Conservation (phyloP, 2,113 vertebrate genomes). For the Aegithalos caudatus region DNA sequence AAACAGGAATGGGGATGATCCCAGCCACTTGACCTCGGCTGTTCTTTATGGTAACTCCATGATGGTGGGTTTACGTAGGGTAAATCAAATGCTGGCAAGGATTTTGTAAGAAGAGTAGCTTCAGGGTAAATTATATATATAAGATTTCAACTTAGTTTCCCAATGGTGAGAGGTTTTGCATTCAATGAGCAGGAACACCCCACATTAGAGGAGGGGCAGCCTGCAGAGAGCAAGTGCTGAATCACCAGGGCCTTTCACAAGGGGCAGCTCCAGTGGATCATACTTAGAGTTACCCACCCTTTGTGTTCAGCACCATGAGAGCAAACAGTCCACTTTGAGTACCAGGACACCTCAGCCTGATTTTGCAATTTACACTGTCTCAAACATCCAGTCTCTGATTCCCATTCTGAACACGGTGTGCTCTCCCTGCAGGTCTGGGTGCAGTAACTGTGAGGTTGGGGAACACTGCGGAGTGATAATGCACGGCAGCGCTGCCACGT, state of each 20-base stretch:
- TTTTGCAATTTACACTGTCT: background rate
- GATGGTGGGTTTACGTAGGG: fast-evolving
- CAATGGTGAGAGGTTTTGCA: background rate
- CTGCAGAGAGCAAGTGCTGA: background rate
- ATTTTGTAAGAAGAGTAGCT: background rate
- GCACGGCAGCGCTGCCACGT: slow-evolving; percentile 88
- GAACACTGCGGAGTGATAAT: slow-evolving; percentile 90
- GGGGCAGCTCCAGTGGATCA: background rate
- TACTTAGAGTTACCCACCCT: fast-evolving
- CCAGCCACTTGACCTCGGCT: background rate
- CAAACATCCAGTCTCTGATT: fast-evolving
- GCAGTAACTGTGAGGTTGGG: slow-evolving; percentile 87
- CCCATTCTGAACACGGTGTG: background rate
- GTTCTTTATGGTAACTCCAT: background rate
- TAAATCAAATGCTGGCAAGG: background rate
- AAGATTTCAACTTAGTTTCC: background rate
- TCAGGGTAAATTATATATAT: background rate
- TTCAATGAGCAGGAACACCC: fast-evolving
- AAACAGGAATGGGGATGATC: background rate
- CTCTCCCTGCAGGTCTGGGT: slow-evolving; percentile 82
- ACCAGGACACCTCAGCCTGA: background rate
- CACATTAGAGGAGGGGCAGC: background rate
- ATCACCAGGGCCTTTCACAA: fast-evolving
- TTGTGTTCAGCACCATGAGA: background rate
- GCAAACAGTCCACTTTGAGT: background rate